Conservation (phyloP, 2,888 invertebrate species). For the Thymelicus sylvestris region DNA sequence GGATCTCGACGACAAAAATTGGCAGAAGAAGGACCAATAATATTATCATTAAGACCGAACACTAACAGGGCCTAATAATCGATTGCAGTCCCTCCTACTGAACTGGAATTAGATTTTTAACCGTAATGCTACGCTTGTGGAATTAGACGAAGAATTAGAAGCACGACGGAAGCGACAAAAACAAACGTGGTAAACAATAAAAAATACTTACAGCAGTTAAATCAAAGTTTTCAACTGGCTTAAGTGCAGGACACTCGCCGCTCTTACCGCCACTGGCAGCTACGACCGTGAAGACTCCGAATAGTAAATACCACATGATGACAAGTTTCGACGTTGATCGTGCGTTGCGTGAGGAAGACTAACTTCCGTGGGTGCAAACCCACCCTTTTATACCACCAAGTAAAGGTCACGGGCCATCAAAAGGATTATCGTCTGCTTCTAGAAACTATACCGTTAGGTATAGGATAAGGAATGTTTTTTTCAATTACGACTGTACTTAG, state of each 20-base stretch:
- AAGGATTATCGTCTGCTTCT: slow-evolving; percentile 52
- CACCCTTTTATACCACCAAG: slow-evolving; percentile 61
- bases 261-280: slow-evolving; percentile 62
- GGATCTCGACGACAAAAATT: too few relatives aligned
- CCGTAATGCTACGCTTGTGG: too few relatives aligned
- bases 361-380: slow-evolving; percentile 43
- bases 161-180: too few relatives aligned
- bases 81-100: too few relatives aligned
- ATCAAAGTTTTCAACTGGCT: slow-evolving; percentile 69
- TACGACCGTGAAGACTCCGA: slow-evolving; percentile 59
- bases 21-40: too few relatives aligned
- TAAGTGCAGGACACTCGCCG: slow-evolving; percentile 66
- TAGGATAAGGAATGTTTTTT: too few relatives aligned
- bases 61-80: too few relatives aligned
- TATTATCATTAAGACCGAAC: too few relatives aligned
- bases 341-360: slow-evolving; percentile 46
- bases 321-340: slow-evolving; percentile 1
- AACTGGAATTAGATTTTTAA: too few relatives aligned
- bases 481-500: too few relatives aligned
- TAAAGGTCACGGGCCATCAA: slow-evolving; percentile 66
- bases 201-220: slow-evolving; percentile 54
- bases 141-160: too few relatives aligned
- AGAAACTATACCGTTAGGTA: slow-evolving; percentile 13
- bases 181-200: too few relatives aligned
- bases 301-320: slow-evolving; percentile 60